phyloP scores from a whole-genome alignment of 2,113 vertebrate genomes.

The Pongo abelii region DNA sequence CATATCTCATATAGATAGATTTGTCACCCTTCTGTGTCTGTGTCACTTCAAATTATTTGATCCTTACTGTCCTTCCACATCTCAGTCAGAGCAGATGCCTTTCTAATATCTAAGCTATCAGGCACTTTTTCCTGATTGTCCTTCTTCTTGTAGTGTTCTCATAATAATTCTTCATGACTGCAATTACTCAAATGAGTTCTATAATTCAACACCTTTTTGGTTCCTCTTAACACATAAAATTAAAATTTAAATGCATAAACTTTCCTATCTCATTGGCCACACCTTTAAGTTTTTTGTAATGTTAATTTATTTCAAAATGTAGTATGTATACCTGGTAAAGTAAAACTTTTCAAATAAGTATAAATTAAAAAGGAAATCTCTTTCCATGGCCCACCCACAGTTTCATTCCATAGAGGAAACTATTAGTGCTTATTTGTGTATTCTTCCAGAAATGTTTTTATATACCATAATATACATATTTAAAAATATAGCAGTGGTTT shows the following conservation, averaged over 20 bases:
- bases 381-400: not conserved
- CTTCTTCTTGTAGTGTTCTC: not conserved
- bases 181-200: not conserved
- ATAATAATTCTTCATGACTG: not conserved
- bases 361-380: not conserved
- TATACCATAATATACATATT: not conserved
- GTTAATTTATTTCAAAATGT: slow-evolving; percentile 10
- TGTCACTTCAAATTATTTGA: not conserved
- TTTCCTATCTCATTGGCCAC: not conserved
- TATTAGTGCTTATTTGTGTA: not conserved
- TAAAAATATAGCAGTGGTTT: not conserved
- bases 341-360: slow-evolving; percentile 5
- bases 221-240: not conserved
- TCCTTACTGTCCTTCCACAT: not conserved
- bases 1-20: not conserved
- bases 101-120: not conserved
- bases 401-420: slow-evolving; percentile 16
- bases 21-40: not conserved
- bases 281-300: not conserved
- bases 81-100: not conserved
- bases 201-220: not conserved
- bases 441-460: not conserved
- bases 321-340: not conserved
- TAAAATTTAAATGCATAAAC: not conserved
- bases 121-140: not conserved